A percentile compares a stretch with the other conserved stretches of the same genome.
Conservation (phyloP, 2,888 invertebrate genomes). For the Eumacrocentrus americanus region DNA sequence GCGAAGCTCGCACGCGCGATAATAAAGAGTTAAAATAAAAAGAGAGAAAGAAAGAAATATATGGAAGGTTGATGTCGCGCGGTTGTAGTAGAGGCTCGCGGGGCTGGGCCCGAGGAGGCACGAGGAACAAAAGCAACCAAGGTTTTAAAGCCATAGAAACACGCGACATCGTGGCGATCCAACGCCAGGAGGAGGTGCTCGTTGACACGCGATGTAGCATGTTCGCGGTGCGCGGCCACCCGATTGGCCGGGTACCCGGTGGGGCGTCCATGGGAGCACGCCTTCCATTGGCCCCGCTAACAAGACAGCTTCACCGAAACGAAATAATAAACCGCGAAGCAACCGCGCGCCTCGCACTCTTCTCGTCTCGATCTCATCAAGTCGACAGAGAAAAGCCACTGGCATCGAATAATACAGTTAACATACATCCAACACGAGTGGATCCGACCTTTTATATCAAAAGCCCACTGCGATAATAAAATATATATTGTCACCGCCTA, state of each 20-base stretch:
- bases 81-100: background rate
- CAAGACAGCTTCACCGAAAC: constrained; percentile 57
- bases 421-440: constrained; percentile 13
- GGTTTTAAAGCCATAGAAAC: constrained; percentile 35
- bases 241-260: constrained; percentile 51
- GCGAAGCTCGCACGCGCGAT: background rate
- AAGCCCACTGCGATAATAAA: constrained; percentile 41
- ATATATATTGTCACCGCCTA: constrained; percentile 45
- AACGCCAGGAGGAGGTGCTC: constrained; percentile 57
- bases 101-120: constrained; percentile 15
- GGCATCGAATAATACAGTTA: too few relatives aligned
- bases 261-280: constrained; percentile 58
- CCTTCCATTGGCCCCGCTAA: constrained; percentile 58
- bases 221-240: constrained; percentile 44
- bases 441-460: constrained; percentile 39
- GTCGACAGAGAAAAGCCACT: background rate
- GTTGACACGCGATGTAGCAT: constrained; percentile 60
- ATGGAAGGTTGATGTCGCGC: background rate
- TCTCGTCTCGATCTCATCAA: too few relatives aligned
- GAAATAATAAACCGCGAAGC: constrained; percentile 54
- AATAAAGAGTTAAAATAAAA: constrained; percentile 1
- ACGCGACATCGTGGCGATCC: constrained; percentile 42
- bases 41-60: background rate
- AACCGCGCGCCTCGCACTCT: constrained; percentile 24
- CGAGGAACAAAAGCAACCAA: background rate